Percentiles rank a stretch among this genome's conserved stretches.
Evolutionary conservation across 2,113 vertebrate species (phyloP).

Genomic region (Poicephalus meyeri): DNA sequence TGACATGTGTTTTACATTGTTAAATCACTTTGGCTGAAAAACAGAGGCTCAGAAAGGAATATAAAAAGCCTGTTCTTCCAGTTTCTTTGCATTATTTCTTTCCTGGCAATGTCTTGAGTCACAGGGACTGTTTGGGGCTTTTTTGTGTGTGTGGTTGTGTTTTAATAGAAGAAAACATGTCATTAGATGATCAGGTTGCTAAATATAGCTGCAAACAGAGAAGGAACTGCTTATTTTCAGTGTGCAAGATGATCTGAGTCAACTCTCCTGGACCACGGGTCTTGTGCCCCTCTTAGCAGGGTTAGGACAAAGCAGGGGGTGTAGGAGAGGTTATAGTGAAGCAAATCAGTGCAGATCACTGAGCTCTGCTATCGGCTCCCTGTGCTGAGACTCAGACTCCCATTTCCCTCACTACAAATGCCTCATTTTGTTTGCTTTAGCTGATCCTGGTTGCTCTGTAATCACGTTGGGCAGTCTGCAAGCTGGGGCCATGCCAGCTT

Average conservation of each 20-base stretch:
- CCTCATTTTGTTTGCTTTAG: background rate
- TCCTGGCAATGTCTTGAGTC: background rate
- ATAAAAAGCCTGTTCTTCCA: no score
- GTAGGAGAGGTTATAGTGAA: background rate
- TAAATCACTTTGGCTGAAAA: no score
- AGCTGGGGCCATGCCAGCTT: background rate
- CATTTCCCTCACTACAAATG: background rate
- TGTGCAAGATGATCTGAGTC: background rate
- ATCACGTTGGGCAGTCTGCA: background rate
- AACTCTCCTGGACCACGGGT: background rate
- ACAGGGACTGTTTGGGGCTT: background rate
- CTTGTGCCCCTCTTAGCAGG: background rate
- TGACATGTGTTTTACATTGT: no score
- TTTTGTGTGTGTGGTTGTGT: background rate
- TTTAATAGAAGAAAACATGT: background rate
- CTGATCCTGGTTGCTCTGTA: background rate
- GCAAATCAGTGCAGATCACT: background rate
- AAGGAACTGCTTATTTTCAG: background rate
- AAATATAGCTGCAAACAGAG: background rate
- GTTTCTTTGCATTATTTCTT: no score
- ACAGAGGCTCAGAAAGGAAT: no score
- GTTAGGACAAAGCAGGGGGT: background rate
- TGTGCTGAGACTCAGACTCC: background rate
- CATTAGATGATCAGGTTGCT: background rate
- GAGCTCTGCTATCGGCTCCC: background rate